phyloP scores from a whole-genome alignment of 2,797 vertebrate genomes.

The Manis crassicaudata region DNA sequence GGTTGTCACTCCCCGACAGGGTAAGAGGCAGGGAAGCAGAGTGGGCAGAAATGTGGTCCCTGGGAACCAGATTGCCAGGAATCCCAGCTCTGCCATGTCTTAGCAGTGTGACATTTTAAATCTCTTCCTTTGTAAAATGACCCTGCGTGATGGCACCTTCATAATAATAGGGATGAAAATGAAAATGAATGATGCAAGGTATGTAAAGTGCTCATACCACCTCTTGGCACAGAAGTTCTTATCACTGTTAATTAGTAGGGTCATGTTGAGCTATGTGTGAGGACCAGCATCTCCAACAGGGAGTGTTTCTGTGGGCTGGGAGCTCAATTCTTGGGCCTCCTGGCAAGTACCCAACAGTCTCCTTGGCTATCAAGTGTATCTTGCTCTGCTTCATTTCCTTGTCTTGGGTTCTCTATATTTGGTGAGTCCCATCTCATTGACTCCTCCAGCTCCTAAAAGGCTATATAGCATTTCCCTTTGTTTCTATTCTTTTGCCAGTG shows the following conservation, averaged over 20 bases:
- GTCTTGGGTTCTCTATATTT: not conserved
- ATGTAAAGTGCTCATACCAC: not conserved
- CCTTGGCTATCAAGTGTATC: not conserved
- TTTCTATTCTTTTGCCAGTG: not conserved
- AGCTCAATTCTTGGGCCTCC: not conserved
- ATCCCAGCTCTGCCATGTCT: not conserved
- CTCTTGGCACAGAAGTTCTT: not conserved
- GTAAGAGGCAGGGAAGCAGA: not conserved
- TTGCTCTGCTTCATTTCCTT: not conserved
- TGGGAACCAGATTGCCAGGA: not conserved
- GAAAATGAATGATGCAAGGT: not conserved
- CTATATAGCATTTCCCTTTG: not conserved
- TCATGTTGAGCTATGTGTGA: not conserved
- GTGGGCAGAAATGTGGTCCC: not conserved
- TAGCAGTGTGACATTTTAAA: not conserved
- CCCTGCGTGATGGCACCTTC: not conserved
- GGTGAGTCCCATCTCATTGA: not conserved
- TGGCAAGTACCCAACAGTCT: not conserved
- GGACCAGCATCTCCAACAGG: not conserved
- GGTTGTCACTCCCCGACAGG: not conserved
- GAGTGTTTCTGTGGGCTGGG: not conserved
- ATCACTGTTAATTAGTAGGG: not conserved
- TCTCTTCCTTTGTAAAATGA: not conserved
- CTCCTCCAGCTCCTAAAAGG: not conserved
- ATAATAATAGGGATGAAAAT: not conserved